phyloP scores from a whole-genome alignment of 2,797 vertebrate genomes.

The Acanthornis magna region DNA sequence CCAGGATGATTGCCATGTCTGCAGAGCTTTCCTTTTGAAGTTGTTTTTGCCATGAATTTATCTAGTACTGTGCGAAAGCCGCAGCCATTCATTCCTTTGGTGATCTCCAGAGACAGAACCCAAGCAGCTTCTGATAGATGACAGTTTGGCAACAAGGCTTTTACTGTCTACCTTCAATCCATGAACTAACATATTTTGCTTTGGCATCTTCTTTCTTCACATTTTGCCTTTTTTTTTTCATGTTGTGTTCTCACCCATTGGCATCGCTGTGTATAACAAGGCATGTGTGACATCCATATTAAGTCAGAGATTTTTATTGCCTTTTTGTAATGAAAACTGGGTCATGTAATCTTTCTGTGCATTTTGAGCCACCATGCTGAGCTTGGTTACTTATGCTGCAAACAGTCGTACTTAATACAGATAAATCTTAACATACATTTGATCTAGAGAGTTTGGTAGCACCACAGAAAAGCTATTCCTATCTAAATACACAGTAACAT shows the following conservation, averaged over 20 bases:
- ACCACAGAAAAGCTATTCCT: neutral
- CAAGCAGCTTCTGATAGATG: rapidly evolving
- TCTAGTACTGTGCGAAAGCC: neutral
- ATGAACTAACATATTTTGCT: neutral
- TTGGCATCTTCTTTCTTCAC: neutral
- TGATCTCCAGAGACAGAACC: neutral
- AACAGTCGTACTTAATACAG: neutral
- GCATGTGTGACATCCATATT: neutral
- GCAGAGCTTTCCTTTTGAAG: neutral
- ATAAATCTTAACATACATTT: neutral
- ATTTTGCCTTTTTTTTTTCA: neutral
- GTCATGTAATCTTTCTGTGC: neutral
- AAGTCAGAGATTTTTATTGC: neutral
- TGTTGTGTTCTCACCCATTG: neutral
- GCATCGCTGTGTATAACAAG: neutral
- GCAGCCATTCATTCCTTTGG: neutral
- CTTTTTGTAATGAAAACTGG: neutral
- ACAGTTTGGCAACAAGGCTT: neutral
- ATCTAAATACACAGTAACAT: neutral
- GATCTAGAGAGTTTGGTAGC: neutral
- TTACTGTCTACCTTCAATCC: neutral
- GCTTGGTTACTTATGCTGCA: neutral
- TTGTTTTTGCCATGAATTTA: neutral
- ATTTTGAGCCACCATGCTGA: neutral
- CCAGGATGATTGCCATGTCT: neutral